phyloP scores from a whole-genome alignment of 2,797 vertebrate genomes.

The Muscicapa comitata region DNA sequence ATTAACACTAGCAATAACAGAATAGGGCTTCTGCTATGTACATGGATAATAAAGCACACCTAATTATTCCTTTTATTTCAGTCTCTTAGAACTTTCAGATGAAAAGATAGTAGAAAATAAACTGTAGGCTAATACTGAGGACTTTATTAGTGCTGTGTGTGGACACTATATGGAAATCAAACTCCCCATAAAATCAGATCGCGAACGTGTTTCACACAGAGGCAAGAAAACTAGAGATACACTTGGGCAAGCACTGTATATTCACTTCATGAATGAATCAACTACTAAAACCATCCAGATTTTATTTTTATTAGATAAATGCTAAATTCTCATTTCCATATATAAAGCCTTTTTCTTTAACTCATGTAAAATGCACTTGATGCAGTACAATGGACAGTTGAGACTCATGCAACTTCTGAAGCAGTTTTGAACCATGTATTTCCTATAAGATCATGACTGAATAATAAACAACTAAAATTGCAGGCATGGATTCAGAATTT shows the following conservation, averaged over 20 bases:
- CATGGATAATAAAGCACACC: background rate
- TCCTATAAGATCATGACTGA: background rate
- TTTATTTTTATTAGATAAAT: background rate
- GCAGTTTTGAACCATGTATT: background rate
- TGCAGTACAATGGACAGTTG: background rate
- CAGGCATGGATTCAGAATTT: background rate
- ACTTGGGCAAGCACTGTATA: background rate
- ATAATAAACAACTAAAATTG: background rate
- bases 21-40: background rate
- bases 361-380: background rate
- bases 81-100: background rate
- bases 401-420: background rate
- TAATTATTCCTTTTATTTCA: background rate
- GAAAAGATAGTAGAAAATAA: background rate
- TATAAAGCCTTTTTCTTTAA: background rate
- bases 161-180: background rate
- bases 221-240: background rate
- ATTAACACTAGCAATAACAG: background rate
- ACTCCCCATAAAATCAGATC: background rate
- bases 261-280: background rate
- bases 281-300: background rate
- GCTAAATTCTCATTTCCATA: background rate
- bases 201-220: background rate
- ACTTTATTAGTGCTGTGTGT: background rate
- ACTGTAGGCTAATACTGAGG: background rate